Base-by-base conservation (phyloP, 2,888 invertebrate genomes). In the Hydrotaea diabolus region DNA sequence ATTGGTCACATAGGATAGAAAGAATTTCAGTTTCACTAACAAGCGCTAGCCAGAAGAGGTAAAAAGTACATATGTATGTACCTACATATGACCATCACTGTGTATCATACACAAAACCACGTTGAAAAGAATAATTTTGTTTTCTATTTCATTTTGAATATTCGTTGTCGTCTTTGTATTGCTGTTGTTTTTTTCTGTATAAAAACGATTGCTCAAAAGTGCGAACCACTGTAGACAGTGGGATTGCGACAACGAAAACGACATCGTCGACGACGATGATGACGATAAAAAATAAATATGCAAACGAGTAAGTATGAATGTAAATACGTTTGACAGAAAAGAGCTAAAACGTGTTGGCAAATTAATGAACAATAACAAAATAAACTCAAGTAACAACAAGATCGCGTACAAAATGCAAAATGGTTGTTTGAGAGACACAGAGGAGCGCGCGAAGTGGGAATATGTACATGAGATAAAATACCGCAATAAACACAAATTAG, bases 151-250 rank as follows among this genome's bases (percentile, higher is more conserved):
- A 13, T 59, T 62, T 31, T 62, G 62, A 62, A 62, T 62, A 36
- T 36, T 62, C 31, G 31, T 49, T 13, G n/a, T 49, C n/a, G n/a
- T 36, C 26, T 13, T 59, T 15, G 26, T 31, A n/a, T 49, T 62
- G n/a, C 36, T 55, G 1, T 21, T 26, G 15, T 23, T 26, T 9
- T 59, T 59, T 23, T 23, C 59, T 59, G 23, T 59, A 23, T 55
- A 59, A 15, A 59, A 39, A 21, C 69, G 46, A 69, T 69, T 69
- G 69, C 69, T 31, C 46, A 69, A 69, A 23, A 69, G 15, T 66
- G 39, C 23, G 69, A 46, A 69, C n/a, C 43, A 46, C 23, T 46
- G 13, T n/a, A n/a, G n/a, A n/a, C n/a, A 46, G 23, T 46, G 46
- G 21, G 46, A 23, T 19, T 43, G 17, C 19, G 59, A 11, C 31